Evolutionary conservation across 1,140 invertebrate genomes (phyloP), one percentile per base, ranked within the genome.

Genomic region (Macrosteles quadrilineatus): DNA sequence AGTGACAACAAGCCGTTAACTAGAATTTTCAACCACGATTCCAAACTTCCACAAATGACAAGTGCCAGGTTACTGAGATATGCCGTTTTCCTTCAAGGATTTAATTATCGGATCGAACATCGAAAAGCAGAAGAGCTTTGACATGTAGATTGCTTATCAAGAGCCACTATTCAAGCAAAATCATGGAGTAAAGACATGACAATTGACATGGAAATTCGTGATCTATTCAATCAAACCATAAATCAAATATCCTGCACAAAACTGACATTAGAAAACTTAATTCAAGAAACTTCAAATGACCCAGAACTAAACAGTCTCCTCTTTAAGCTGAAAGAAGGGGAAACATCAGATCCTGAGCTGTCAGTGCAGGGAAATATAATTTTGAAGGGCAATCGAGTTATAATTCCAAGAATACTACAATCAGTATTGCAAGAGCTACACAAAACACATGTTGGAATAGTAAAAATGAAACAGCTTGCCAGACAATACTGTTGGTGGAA

Each of bases 1-100:
- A 83, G 82, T 2, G 85, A 86, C 71, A 81, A 85, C 70, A 75
- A 81, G 59, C 83, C 84, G 12, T 71, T 87, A n/a, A 47, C 80
- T 0, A 45, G 71, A n/a, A 80, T 86, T 68, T 84, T 86, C 74
- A 71, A 75, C 19, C 62, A 72, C 32, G 74, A 79, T 21, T 75
- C 76, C 65, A 71, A 74, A 23, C 66, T 80, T 45, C 79, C 78
- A 6, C 32, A 36, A 36, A 36, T 36, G 14, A 36, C 32, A 36
- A 36, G 32, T 14, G 32, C 32, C 14, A 36, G 32, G 32, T 14
- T 36, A 36, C 32, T 36, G 32, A 36, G 32, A 36, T 36, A 36
- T 36, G 32, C 32, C 32, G 32, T 36, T 4, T 36, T 36, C 32
- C 32, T 36, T 36, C 32, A 6, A 36, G 32, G 32, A 14, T 36